These are phyloP conservation scores for Torymus auratus DNA, from an alignment of 2,888 invertebrate genomes.

Conservation along the genomic window DNA sequence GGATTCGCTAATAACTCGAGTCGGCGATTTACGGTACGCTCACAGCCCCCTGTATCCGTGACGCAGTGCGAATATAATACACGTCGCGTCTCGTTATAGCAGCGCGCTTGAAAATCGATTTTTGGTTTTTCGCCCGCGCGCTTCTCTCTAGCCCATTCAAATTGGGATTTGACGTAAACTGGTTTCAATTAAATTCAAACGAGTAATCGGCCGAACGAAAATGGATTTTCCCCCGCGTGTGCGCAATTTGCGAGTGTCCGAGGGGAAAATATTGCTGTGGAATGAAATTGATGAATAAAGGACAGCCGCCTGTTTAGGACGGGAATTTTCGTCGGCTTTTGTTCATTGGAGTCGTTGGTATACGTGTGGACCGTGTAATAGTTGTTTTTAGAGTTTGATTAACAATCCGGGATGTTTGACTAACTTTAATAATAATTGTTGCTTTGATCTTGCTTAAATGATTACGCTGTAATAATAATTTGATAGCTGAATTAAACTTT, in stretches of 20 bases:
- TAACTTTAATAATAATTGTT: too few species aligned
- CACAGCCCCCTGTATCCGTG: neutral
- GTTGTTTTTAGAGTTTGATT: too few species aligned
- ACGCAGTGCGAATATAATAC: neutral
- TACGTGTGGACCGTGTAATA: too few species aligned
- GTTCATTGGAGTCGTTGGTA: too few species aligned
- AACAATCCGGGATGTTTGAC: too few species aligned
- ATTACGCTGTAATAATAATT: too few species aligned
- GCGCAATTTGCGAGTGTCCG: neutral
- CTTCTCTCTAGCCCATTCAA: neutral
- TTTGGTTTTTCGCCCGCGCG: constrained; percentile 21
- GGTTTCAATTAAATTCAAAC: constrained; percentile 38
- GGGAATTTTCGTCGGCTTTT: too few species aligned
- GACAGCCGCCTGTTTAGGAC: neutral
- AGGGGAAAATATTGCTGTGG: neutral
- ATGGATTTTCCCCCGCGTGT: constrained; percentile 4
- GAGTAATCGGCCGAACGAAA: neutral
- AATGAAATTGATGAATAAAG: neutral
- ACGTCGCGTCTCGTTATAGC: neutral
- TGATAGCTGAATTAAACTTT: too few species aligned
- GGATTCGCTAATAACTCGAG: too few species aligned
- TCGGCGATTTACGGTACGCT: too few species aligned
- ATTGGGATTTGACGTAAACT: constrained; percentile 35
- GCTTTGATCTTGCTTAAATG: too few species aligned
- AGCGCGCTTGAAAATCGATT: constrained; percentile 19